Evolutionary conservation across 2,113 vertebrate genomes (phyloP).

Genomic region (Nothocercus julius): DNA sequence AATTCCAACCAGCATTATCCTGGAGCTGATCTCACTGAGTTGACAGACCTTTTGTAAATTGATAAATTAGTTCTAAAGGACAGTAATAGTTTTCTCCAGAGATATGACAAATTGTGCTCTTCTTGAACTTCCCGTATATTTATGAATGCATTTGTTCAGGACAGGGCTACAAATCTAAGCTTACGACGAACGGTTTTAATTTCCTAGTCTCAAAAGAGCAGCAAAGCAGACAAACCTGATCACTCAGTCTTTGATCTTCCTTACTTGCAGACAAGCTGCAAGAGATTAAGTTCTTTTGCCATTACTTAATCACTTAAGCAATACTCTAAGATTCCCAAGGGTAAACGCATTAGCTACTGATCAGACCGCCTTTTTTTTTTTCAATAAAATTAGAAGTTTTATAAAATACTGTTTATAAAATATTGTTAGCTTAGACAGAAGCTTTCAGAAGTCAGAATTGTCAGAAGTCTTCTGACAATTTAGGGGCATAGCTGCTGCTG

Average conservation of each 20-base stretch:
- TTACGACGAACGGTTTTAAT: neutral
- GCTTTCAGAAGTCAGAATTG: no score
- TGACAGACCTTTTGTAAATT: neutral
- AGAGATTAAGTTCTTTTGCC: slow-evolving; percentile 46
- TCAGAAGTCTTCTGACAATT: neutral
- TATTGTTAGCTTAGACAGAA: neutral
- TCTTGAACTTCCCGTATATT: neutral
- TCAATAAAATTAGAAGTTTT: neutral
- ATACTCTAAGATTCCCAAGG: neutral
- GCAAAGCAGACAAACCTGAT: slow-evolving; percentile 30
- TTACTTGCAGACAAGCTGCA: slow-evolving; percentile 24
- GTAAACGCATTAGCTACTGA: slow-evolving; percentile 38
- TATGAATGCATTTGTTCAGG: neutral
- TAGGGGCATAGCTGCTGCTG: neutral
- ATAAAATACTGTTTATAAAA: neutral
- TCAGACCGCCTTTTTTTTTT: neutral
- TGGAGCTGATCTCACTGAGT: neutral
- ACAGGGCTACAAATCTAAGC: slow-evolving; percentile 30
- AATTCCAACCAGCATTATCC: neutral
- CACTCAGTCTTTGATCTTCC: slow-evolving; percentile 26
- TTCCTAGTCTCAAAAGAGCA: slow-evolving; percentile 27
- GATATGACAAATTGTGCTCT: neutral
- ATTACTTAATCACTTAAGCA: slow-evolving; percentile 30
- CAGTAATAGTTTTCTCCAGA: neutral
- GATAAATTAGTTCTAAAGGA: neutral